Evolutionary conservation across 2,888 invertebrate species (phyloP).

Genomic region (Chirona hameri): DNA sequence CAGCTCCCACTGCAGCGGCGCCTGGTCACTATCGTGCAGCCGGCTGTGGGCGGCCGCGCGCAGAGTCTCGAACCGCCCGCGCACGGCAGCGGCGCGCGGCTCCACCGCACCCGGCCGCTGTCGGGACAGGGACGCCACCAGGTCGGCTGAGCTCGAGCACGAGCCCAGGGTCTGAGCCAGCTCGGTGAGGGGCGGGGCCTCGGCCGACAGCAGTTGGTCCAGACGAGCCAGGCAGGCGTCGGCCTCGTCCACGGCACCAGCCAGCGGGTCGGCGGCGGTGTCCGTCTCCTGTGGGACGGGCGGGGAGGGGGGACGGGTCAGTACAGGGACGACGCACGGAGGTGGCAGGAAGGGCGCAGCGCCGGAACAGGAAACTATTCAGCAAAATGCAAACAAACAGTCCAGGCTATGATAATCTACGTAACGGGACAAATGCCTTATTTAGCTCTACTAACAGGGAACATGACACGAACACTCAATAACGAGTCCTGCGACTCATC

Average conservation of each 20-base stretch:
- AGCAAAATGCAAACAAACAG: too few relatives aligned
- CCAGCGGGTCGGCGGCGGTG: background rate
- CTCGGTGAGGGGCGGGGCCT: background rate
- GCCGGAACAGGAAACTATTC: too few relatives aligned
- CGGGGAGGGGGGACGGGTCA: background rate
- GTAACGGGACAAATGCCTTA: too few relatives aligned
- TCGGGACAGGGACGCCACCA: background rate
- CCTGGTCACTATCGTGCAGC: background rate
- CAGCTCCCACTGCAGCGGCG: slow-evolving; percentile 27
- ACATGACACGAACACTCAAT: too few relatives aligned
- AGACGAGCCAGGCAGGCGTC: background rate
- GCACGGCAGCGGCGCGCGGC: background rate
- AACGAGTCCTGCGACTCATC: too few relatives aligned
- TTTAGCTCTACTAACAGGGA: too few relatives aligned
- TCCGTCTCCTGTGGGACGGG: background rate
- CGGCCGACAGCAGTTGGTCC: background rate
- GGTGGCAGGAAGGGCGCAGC: too few relatives aligned
- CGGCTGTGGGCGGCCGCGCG: background rate
- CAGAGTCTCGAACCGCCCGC: background rate
- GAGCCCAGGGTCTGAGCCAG: slow-evolving; percentile 22
- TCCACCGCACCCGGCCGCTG: background rate
- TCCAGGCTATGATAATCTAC: too few relatives aligned
- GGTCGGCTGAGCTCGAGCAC: background rate
- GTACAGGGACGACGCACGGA: too few relatives aligned
- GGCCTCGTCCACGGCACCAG: background rate